Evolutionary conservation across 2,888 invertebrate genomes (phyloP), one percentile per base, ranked within the genome.

Genomic region (Neocrepidodera transversa): DNA sequence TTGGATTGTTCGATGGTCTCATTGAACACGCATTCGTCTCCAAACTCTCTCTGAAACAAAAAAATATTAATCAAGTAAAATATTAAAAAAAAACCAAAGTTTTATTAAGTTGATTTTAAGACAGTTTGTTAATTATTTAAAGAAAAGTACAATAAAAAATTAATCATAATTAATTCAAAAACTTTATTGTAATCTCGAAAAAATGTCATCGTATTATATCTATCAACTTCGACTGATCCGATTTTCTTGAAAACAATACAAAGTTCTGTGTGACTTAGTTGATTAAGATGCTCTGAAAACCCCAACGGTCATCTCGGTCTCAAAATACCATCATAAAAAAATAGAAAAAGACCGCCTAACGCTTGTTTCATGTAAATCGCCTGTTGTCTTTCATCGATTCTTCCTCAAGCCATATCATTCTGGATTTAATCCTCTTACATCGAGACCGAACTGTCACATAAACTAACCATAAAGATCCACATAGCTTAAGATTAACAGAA

Each of bases 1-100:
- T 91, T 87, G 80, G 92, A 89, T 79, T 88, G 87, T 80, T 90
- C 92, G 80, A 92, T 87, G 78, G 87, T 89, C 82, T 93, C 93
- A 82, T 91, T 90, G 85, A 93, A 92, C 78, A 92, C 86, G 83
- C 93, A 93, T 72, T 83, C 83, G 78, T 90, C 88, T 77, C 87
- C 88, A 84, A 89, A 91, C 80, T 89, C 88, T 82, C 87, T 89
- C 92, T 93, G 91, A 74, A 90, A 91, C 85, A 86, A 71, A 32
- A 2, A 32, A 8, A 23, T 23, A 6, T 23, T 23, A 23, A 5
- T 23, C 6, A 23, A 3, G 23, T 23, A 23, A 3, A 23, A 23
- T 6, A 6, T 6, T 23, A 23, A n/a, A n/a, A n/a, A n/a, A n/a
- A n/a, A n/a, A n/a, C n/a, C n/a, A n/a, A n/a, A n/a, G n/a, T n/a